A percentile compares a stretch with the other conserved stretches of the same genome.
Evolutionary conservation across 1,140 invertebrate species (phyloP).

Genomic region (Palaemon carinicauda): DNA sequence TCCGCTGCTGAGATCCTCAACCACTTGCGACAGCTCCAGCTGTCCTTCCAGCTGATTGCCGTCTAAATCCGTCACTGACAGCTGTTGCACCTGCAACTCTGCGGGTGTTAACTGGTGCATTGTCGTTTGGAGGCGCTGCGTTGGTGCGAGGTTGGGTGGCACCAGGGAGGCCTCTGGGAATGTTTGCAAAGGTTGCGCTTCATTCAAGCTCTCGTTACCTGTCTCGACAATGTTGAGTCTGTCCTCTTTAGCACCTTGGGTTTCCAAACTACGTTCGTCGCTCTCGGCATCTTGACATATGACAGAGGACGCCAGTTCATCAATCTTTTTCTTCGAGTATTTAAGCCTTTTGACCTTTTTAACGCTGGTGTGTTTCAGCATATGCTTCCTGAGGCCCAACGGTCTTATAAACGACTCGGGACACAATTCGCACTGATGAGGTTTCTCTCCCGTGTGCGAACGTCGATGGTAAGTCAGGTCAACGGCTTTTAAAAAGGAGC

Average conservation of each 20-base stretch:
- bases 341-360: slow-evolving; percentile 41
- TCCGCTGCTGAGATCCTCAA: slow-evolving; percentile 38
- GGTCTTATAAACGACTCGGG: slow-evolving; percentile 63
- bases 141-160: not conserved
- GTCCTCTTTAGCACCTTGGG: not conserved
- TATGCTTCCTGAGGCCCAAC: slow-evolving; percentile 35
- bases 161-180: slow-evolving; percentile 10
- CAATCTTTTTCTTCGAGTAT: slow-evolving; percentile 49
- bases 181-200: slow-evolving; percentile 7
- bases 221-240: not conserved
- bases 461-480: slow-evolving; percentile 62
- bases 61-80: slow-evolving; percentile 32
- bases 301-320: slow-evolving; percentile 39
- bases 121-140: slow-evolving; percentile 17
- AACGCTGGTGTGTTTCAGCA: slow-evolving; percentile 25
- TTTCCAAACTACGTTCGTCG: not conserved
- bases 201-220: not conserved
- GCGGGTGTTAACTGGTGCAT: slow-evolving; percentile 34
- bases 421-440: slow-evolving; percentile 65
- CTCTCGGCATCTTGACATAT: not conserved
- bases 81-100: slow-evolving; percentile 38
- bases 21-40: slow-evolving; percentile 40
- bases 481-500: slow-evolving; percentile 42
- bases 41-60: slow-evolving; percentile 35
- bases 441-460: slow-evolving; percentile 63